These are phyloP conservation scores for Drosophila fuyamai DNA, from an alignment of 1,140 invertebrate species.

Conservation along the genomic window DNA sequence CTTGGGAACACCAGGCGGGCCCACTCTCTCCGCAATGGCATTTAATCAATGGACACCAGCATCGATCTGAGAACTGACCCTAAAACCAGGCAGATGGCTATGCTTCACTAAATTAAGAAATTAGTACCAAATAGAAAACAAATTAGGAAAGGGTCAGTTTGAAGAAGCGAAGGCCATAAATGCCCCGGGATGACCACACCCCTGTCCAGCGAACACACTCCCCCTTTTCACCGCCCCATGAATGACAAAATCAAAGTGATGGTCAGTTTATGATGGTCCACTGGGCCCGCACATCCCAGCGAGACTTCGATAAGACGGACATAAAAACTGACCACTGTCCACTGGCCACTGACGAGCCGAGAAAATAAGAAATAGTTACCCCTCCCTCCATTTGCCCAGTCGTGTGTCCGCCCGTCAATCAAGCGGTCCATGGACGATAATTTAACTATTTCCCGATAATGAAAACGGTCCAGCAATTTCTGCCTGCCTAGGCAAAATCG, in stretches of 20 bases:
- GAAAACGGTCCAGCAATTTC: constrained; percentile 58
- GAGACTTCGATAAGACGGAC: constrained; percentile 45
- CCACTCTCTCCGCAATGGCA: constrained; percentile 7
- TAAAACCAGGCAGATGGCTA: constrained; percentile 35
- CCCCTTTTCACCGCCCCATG: constrained; percentile 15
- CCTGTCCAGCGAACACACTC: not conserved
- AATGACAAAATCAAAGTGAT: constrained; percentile 73
- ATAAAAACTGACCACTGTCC: constrained; percentile 70
- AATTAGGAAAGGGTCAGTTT: constrained; percentile 77
- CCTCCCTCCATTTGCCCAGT: not conserved
- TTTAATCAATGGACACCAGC: constrained; percentile 64
- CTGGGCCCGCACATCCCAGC: constrained; percentile 47
- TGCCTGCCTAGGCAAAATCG: constrained; percentile 32
- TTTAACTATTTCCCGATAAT: constrained; percentile 77
- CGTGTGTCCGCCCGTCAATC: constrained; percentile 62
- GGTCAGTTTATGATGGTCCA: constrained; percentile 77
- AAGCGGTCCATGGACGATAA: constrained; percentile 64
- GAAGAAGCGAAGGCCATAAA: constrained; percentile 38
- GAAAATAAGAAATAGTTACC: constrained; percentile 64
- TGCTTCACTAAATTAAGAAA: constrained; percentile 72
- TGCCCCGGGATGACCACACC: constrained; percentile 15
- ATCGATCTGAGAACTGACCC: constrained; percentile 50
- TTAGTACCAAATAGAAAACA: constrained; percentile 81
- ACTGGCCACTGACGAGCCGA: not conserved
- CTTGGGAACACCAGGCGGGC: constrained; percentile 46